These are phyloP conservation scores for Nezara viridula DNA, from an alignment of 2,888 invertebrate genomes.

Conservation along the genomic window DNA sequence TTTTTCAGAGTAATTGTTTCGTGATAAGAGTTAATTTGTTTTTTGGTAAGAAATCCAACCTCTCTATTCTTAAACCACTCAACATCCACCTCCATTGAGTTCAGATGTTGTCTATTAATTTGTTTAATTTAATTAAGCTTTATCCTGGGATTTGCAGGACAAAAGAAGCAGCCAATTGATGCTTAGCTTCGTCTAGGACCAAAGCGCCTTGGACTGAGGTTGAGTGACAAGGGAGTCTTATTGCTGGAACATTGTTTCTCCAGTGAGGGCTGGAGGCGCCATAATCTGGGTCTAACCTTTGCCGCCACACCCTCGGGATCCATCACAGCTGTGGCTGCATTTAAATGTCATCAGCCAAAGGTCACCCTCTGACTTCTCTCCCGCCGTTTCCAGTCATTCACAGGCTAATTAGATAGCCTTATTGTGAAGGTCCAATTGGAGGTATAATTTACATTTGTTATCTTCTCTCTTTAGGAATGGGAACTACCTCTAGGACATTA, in stretches of 20 bases:
- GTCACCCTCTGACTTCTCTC: neutral
- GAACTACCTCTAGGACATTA: neutral
- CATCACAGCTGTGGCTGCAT: slow-evolving; percentile 42
- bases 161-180: neutral
- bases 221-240: neutral
- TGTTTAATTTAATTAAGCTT: slow-evolving; percentile 1
- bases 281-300: slow-evolving; percentile 22
- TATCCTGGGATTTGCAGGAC: neutral
- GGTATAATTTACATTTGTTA: neutral
- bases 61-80: no score
- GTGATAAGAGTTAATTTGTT: no score
- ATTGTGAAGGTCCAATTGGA: neutral
- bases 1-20: no score
- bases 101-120: neutral
- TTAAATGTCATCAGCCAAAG: slow-evolving; percentile 40
- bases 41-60: no score
- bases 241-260: slow-evolving; percentile 1
- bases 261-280: neutral
- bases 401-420: neutral
- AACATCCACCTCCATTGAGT: neutral
- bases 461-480: neutral
- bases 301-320: slow-evolving; percentile 10
- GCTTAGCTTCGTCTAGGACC: neutral
- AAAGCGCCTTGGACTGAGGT: neutral
- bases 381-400: neutral